Evolutionary conservation across 2,113 vertebrate species (phyloP).

Genomic region (Trachemys scripta): DNA sequence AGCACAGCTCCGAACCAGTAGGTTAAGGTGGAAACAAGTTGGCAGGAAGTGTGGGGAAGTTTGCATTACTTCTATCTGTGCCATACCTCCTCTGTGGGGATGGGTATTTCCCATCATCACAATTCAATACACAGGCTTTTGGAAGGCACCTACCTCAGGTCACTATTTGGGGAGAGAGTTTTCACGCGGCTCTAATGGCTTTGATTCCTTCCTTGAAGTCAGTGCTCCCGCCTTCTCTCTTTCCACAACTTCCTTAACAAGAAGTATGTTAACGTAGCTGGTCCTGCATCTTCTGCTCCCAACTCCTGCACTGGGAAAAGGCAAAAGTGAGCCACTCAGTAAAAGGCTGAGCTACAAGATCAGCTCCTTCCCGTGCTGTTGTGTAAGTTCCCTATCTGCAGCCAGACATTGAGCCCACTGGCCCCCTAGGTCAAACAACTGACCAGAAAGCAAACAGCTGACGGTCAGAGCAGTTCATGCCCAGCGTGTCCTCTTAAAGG

Average conservation of each 20-base stretch:
- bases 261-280: not conserved
- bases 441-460: slow-evolving; percentile 65
- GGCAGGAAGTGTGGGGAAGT: not conserved
- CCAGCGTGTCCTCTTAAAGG: slow-evolving; percentile 55
- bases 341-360: slow-evolving; percentile 15
- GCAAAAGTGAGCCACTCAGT: slow-evolving; percentile 13
- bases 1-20: not conserved
- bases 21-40: not conserved
- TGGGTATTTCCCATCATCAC: not conserved
- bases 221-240: not conserved
- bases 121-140: not conserved
- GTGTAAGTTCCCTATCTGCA: slow-evolving; percentile 59
- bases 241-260: not conserved
- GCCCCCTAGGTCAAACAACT: slow-evolving; percentile 61
- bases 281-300: not conserved
- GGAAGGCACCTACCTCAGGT: not conserved
- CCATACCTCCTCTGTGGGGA: not conserved
- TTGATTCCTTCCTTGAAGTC: not conserved
- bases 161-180: not conserved
- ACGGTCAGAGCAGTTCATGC: not conserved
- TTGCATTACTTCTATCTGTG: not conserved
- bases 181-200: not conserved
- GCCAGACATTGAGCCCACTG: slow-evolving; percentile 35
- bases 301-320: slow-evolving; percentile 20
- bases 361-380: slow-evolving; percentile 27